phyloP scores from a whole-genome alignment of 2,888 invertebrate genomes.

The Eristalis pertinax region DNA sequence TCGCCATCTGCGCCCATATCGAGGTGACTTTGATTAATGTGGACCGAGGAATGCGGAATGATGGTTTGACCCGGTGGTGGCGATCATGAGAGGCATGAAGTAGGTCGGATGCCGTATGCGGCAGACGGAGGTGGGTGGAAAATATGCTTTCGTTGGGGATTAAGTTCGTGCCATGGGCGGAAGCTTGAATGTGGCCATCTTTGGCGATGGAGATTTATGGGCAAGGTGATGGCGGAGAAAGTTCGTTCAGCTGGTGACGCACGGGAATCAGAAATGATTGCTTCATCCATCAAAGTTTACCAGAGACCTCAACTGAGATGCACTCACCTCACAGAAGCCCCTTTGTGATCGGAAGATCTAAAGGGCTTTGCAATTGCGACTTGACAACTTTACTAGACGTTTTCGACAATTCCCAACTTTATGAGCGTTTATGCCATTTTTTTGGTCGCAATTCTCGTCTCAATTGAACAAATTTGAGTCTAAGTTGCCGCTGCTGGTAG shows the following conservation, averaged over 20 bases:
- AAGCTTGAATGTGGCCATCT: background rate
- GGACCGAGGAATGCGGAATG: constrained; percentile 36
- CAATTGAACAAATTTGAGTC: too few species aligned
- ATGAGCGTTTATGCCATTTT: too few species aligned
- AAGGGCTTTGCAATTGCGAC: too few species aligned
- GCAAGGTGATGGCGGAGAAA: background rate
- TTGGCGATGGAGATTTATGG: background rate
- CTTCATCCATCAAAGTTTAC: too few species aligned
- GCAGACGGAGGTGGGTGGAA: background rate
- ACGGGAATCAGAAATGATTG: background rate
- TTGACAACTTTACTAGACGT: too few species aligned
- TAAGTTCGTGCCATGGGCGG: background rate
- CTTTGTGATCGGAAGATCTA: too few species aligned
- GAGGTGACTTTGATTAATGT: constrained; percentile 54
- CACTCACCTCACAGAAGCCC: too few species aligned
- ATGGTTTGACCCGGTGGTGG: constrained; percentile 2
- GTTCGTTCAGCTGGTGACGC: background rate
- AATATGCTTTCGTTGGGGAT: background rate
- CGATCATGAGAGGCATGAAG: background rate
- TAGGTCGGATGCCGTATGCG: constrained; percentile 7
- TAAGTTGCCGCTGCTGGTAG: too few species aligned
- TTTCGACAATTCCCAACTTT: too few species aligned
- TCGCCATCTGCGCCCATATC: background rate
- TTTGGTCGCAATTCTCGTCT: too few species aligned
- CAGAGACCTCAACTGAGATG: too few species aligned